phyloP scores from a whole-genome alignment of 2,888 invertebrate species.

The Synergus laeviventris region DNA sequence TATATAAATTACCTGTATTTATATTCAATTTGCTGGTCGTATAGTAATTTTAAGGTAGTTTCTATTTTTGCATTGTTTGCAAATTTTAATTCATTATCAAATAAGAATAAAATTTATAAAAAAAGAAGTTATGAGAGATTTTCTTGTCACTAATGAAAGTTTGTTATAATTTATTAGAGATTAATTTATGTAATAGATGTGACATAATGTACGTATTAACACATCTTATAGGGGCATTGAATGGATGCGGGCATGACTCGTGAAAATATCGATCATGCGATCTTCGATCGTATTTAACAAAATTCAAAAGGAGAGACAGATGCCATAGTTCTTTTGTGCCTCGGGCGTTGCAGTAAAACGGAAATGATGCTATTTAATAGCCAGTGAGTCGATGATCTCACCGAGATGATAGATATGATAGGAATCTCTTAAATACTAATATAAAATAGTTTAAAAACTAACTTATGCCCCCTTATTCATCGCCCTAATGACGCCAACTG shows the following conservation, averaged over 20 bases:
- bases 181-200: not conserved
- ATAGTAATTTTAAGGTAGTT: no score
- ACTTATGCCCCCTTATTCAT: constrained; percentile 47
- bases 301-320: constrained; percentile 40
- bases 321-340: constrained; percentile 52
- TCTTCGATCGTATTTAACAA: constrained; percentile 45
- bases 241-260: not conserved
- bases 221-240: not conserved
- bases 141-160: no score
- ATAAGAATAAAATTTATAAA: no score
- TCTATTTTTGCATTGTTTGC: no score
- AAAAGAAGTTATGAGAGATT: no score
- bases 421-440: constrained; percentile 51
- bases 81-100: no score
- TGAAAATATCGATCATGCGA: not conserved
- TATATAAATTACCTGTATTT: no score
- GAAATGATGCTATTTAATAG: constrained; percentile 61
- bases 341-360: constrained; percentile 51
- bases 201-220: not conserved
- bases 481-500: constrained; percentile 64
- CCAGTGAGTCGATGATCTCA: constrained; percentile 61
- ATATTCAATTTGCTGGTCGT: no score
- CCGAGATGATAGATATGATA: constrained; percentile 61
- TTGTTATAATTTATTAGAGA: no score
- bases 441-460: constrained; percentile 60